A percentile compares a stretch with the other conserved stretches of the same genome.
Conservation (phyloP, 2,113 vertebrate species). For the Alligator mississippiensis region DNA sequence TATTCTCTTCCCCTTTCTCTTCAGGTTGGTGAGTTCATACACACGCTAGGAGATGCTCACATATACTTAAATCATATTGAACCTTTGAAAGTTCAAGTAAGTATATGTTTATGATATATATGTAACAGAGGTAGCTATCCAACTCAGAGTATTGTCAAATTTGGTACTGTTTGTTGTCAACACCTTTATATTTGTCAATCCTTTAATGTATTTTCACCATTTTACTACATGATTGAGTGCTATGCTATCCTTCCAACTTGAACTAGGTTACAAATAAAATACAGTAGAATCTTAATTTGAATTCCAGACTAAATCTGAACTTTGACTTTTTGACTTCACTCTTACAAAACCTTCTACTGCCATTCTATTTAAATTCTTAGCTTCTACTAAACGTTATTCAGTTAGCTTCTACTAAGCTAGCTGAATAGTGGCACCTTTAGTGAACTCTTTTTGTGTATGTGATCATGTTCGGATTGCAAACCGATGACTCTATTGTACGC, state of each 20-base stretch:
- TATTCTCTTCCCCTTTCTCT: not conserved
- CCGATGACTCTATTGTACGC: too few species aligned
- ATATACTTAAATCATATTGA: conserved; percentile 94
- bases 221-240: not conserved
- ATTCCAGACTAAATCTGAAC: not conserved
- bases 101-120: not conserved
- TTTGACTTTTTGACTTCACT: not conserved
- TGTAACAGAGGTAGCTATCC: not conserved
- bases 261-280: not conserved
- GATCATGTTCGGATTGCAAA: too few species aligned
- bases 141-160: not conserved
- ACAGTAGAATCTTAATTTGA: not conserved
- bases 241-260: not conserved
- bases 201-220: not conserved
- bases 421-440: too few species aligned
- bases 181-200: not conserved
- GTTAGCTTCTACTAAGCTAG: too few species aligned
- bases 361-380: not conserved
- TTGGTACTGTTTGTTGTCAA: not conserved
- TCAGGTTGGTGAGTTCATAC: conserved; percentile 94
- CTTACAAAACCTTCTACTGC: not conserved
- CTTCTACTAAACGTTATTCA: too few species aligned
- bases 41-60: conserved; percentile 95
- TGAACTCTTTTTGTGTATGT: too few species aligned
- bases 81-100: conserved; percentile 91